Base-by-base conservation (phyloP, 1,140 invertebrate species). In the Galendromus occidentalis region DNA sequence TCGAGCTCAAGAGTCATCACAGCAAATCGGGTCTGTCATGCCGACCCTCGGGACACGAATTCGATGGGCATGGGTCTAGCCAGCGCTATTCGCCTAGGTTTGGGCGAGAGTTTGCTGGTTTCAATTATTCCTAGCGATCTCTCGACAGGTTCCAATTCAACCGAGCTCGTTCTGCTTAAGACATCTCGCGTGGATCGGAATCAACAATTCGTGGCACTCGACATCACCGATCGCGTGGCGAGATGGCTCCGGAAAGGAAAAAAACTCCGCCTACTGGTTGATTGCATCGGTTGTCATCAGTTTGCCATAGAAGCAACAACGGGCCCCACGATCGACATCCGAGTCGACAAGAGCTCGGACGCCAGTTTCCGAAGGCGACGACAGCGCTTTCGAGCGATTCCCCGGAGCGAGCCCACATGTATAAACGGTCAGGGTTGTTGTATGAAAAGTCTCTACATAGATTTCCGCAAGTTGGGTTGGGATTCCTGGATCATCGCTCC, bases 401-500 rank as follows among this genome's bases (percentile, higher is more conserved):
- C 66, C 9, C 70, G 68, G 29, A 67, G 70, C 66, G 69, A 70
- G 17, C 51, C 51, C n/a, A 25, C 66, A 65, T 14, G 70, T 71
- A 64, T 51, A 67, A 14, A 65, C 70, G 51, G 51, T 6, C 51
- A 59, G 51, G 51, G 51, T 73, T 94, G 91, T 75, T 93, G 90
- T 76, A 89, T 91, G 71, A 85, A 92, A 74, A 82, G 85, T 25
- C 88, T 92, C 76, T 90, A 87, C 78, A 87, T 94, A 45, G 88
- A 83, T 74, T 94, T 94, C 77, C 84, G 84, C 68, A 83, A 87
- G 65, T 80, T 94, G 17, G 88, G 88, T 65, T 94, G 90, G 90
- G 88, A 91, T 74, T 88, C 91, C 78, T 92, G 88, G 87, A 90
- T 95, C 71, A 91, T 93, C 68, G 88, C 87, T 42, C 89, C 90